phyloP scores from a whole-genome alignment of 2,113 vertebrate genomes.

The Cavia aperea region DNA sequence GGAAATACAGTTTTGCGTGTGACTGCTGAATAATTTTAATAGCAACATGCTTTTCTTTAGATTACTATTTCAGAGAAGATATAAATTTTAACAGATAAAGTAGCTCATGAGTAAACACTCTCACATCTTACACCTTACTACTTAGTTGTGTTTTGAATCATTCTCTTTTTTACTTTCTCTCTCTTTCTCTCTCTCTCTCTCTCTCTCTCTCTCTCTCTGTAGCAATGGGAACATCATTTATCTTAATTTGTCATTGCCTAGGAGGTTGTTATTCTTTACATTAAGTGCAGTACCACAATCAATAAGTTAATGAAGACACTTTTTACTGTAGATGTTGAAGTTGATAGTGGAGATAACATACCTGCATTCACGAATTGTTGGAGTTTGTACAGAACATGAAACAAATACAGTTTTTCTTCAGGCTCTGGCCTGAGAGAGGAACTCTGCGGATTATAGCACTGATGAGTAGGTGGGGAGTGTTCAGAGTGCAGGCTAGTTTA shows the following conservation, averaged over 20 bases:
- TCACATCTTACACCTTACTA: neutral
- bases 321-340: conserved; percentile 8
- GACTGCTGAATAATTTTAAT: neutral
- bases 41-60: neutral
- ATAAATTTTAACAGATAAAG: neutral
- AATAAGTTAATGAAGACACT: conserved; percentile 7
- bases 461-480: neutral
- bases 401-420: neutral
- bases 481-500: neutral
- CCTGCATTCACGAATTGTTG: neutral
- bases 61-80: neutral
- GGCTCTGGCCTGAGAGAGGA: neutral
- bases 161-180: neutral
- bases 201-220: neutral
- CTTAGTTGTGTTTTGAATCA: neutral
- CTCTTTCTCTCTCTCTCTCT: no score
- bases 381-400: neutral
- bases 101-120: neutral
- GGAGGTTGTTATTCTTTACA: conserved; percentile 23
- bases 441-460: neutral
- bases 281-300: neutral
- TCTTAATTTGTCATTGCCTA: conserved; percentile 29
- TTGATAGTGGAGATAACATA: neutral
- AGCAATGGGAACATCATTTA: neutral
- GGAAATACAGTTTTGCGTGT: neutral